A percentile compares a stretch with the other conserved stretches of the same genome.
phyloP scores from a whole-genome alignment of 2,888 invertebrate genomes.

The Rhagonycha fulva region DNA sequence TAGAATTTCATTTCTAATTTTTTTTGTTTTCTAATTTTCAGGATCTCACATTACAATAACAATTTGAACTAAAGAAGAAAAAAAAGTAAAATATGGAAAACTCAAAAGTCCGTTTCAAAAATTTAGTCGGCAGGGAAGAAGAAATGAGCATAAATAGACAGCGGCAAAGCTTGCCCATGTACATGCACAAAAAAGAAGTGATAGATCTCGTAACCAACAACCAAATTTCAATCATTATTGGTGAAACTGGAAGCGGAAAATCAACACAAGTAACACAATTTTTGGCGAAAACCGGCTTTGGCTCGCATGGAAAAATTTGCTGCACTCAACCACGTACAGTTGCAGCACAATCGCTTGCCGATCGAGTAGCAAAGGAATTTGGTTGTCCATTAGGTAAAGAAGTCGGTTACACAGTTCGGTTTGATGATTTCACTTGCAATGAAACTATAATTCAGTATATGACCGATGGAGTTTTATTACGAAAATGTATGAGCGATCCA shows the following conservation, averaged over 20 bases:
- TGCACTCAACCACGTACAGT: conserved; percentile 92
- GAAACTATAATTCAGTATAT: conserved; percentile 96
- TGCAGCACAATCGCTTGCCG: conserved; percentile 99
- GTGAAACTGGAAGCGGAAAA: conserved; percentile 98
- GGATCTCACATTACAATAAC: no score
- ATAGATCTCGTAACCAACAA: conserved; percentile 95
- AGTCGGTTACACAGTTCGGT: conserved; percentile 99
- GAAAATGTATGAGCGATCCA: conserved; percentile 95
- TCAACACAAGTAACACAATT: conserved; percentile 61
- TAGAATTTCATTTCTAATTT: no score
- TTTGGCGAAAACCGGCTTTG: conserved; percentile 92
- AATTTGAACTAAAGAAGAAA: no score
- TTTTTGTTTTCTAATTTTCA: no score
- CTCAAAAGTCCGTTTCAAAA: no score
- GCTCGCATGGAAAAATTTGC: conserved; percentile 89
- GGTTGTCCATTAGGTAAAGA: conserved; percentile 97
- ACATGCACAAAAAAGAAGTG: conserved; percentile 90
- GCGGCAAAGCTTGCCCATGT: conserved; percentile 94
- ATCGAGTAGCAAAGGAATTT: conserved; percentile 96
- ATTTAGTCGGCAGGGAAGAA: no score
- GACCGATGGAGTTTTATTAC: conserved; percentile 99
- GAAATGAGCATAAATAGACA: conserved; percentile 87
- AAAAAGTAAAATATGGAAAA: no score
- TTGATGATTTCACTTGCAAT: conserved; percentile 97
- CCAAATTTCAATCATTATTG: conserved; percentile 96